phyloP scores from a whole-genome alignment of 1,140 invertebrate species.

The Diabrotica undecimpunctata region DNA sequence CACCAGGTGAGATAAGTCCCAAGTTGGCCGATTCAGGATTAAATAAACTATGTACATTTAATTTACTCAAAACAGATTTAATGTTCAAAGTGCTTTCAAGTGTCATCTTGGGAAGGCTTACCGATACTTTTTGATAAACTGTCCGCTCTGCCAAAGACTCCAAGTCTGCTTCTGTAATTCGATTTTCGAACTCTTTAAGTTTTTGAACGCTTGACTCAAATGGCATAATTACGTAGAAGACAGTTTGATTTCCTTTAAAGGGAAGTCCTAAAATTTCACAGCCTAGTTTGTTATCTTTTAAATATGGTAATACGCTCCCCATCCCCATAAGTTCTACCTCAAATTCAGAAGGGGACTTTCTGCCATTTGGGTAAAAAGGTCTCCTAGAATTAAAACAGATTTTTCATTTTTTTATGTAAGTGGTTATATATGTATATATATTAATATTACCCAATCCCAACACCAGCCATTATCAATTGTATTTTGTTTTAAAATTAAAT shows the following conservation, averaged over 20 bases:
- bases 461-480: too few relatives aligned
- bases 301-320: conserved; percentile 53
- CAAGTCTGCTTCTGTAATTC: conserved; percentile 52
- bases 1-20: conserved; percentile 53
- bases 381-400: conserved; percentile 43
- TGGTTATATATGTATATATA: too few relatives aligned
- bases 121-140: conserved; percentile 50
- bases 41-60: conserved; percentile 61
- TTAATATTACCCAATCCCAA: too few relatives aligned
- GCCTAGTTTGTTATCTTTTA: conserved; percentile 52
- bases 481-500: too few relatives aligned
- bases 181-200: conserved; percentile 51
- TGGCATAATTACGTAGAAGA: conserved; percentile 71
- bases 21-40: conserved; percentile 57
- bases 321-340: conserved; percentile 65
- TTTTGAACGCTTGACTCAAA: conserved; percentile 48
- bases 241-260: conserved; percentile 61
- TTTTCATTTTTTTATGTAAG: too few relatives aligned
- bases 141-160: conserved; percentile 53
- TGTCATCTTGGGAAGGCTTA: conserved; percentile 66
- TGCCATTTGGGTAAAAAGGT: conserved; percentile 51
- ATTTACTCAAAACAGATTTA: conserved; percentile 48
- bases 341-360: conserved; percentile 47
- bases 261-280: conserved; percentile 67
- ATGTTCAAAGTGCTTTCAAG: conserved; percentile 57